A percentile compares a stretch with the other conserved stretches of the same genome.
Conservation (phyloP, 2,888 invertebrate species). For the Yponomeuta evonymella region DNA sequence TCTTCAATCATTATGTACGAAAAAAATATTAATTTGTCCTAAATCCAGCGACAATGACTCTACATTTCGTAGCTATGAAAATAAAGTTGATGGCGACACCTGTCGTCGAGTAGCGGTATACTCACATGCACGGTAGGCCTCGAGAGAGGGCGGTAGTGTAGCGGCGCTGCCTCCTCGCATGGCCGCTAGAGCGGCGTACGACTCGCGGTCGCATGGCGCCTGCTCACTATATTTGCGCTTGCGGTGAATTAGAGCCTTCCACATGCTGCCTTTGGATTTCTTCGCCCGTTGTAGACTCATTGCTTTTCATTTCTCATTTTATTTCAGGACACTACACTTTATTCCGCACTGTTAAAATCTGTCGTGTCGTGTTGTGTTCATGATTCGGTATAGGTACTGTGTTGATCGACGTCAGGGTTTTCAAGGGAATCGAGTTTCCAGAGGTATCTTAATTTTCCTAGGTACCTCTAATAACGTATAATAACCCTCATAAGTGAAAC, state of each 20-base stretch:
- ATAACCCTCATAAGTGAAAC: no score
- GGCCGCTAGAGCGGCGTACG: slow-evolving; percentile 66
- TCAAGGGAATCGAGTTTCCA: no score
- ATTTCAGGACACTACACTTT: neutral
- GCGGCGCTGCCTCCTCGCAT: slow-evolving; percentile 67
- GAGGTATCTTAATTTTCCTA: no score
- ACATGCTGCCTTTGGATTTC: slow-evolving; percentile 62
- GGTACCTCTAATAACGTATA: no score
- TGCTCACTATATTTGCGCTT: slow-evolving; percentile 65
- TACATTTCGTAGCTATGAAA: neutral
- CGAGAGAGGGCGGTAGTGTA: slow-evolving; percentile 70
- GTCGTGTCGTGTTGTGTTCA: neutral
- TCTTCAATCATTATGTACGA: no score
- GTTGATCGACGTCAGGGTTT: no score
- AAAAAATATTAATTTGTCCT: no score
- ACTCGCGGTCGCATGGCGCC: slow-evolving; percentile 57
- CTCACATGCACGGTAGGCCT: slow-evolving; percentile 71
- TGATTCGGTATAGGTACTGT: no score
- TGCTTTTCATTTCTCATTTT: slow-evolving; percentile 28
- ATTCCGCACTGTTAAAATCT: neutral
- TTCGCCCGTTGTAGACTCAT: slow-evolving; percentile 66
- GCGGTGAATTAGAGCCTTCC: slow-evolving; percentile 65
- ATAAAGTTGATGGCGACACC: slow-evolving; percentile 35
- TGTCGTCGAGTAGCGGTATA: slow-evolving; percentile 53
- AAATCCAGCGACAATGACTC: neutral